These are phyloP conservation scores for Eunapius fragilis DNA, from an alignment of 37 sponge, comb jelly and placozoan species.

Conservation along the genomic window DNA sequence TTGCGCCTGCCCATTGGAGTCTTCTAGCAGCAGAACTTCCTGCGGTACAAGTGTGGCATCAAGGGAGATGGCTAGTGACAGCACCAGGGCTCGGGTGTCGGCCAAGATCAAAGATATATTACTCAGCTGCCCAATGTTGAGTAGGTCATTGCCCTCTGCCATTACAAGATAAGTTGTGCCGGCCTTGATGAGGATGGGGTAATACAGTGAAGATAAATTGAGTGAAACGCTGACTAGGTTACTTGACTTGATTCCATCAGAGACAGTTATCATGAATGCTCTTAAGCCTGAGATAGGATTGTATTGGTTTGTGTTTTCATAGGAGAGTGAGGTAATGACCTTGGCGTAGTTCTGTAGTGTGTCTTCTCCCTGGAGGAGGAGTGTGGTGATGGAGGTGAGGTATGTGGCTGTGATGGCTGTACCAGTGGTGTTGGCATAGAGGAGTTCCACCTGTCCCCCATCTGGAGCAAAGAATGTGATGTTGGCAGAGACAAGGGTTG, in stretches of 20 bases:
- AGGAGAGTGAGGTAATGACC: conserved; percentile 44
- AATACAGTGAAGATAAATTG: background rate
- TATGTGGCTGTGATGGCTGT: conserved; percentile 12
- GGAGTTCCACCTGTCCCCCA: conserved; percentile 39
- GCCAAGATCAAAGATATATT: conserved; percentile 13
- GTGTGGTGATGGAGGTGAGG: conserved; percentile 2
- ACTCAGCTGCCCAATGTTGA: conserved; percentile 15
- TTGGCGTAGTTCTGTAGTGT: conserved; percentile 33
- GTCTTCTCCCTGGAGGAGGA: conserved; percentile 48
- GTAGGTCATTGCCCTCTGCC: conserved; percentile 26
- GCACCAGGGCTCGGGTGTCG: conserved; percentile 10
- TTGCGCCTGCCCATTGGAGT: background rate
- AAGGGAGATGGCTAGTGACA: conserved; percentile 14
- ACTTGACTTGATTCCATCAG: conserved; percentile 45
- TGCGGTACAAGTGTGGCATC: background rate
- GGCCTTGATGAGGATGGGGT: conserved; percentile 3
- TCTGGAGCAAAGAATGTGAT: background rate
- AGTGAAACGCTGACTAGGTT: background rate
- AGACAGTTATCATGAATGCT: conserved; percentile 37
- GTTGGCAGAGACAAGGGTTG: conserved; percentile 16
- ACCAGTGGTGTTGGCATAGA: conserved; percentile 25
- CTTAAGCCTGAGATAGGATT: conserved; percentile 42
- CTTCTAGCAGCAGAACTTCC: background rate
- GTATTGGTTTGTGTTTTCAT: conserved; percentile 17
- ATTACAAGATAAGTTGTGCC: background rate